Percentiles rank a stretch among this genome's conserved stretches.
Conservation (phyloP, 2,113 vertebrate genomes). For the Lophochroa leadbeateri region DNA sequence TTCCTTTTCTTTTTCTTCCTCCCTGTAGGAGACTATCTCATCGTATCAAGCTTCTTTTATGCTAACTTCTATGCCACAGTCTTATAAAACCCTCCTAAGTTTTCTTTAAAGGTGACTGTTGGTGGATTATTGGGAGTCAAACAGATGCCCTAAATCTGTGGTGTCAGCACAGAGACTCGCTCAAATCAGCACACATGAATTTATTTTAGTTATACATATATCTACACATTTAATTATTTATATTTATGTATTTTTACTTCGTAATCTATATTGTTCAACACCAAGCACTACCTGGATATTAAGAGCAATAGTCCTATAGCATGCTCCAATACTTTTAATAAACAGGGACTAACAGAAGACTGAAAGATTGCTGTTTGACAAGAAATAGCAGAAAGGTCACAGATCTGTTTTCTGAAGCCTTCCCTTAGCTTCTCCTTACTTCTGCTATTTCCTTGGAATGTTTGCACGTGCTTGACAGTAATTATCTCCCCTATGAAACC, state of each 20-base stretch:
- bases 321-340: background rate
- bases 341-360: background rate
- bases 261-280: background rate
- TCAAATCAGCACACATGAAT: background rate
- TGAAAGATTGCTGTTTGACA: background rate
- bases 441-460: conserved; percentile 1
- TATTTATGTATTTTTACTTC: background rate
- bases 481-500: background rate
- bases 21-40: background rate
- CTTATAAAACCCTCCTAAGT: background rate
- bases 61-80: background rate
- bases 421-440: background rate
- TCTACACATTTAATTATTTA: background rate
- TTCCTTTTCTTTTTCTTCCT: background rate
- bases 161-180: background rate
- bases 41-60: background rate
- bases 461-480: background rate
- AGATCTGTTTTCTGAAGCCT: background rate
- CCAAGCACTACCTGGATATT: background rate
- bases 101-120: background rate
- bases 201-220: background rate
- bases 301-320: background rate
- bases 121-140: background rate
- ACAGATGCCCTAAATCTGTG: background rate
- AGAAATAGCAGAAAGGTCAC: background rate